Evolutionary conservation across 1,140 invertebrate species (phyloP).

Genomic region (Antheraea pernyi): DNA sequence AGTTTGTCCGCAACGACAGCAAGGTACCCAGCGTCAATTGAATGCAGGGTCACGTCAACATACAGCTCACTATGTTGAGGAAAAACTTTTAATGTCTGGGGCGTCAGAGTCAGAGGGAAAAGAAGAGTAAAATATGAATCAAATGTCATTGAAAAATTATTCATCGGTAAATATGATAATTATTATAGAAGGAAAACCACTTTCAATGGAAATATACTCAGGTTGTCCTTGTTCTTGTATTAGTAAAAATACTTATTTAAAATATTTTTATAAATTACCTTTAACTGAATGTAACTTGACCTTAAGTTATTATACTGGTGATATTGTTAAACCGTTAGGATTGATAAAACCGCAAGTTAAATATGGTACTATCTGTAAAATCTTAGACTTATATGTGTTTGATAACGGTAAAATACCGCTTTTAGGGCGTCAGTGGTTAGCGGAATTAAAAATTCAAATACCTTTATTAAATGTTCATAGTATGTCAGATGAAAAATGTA

Average conservation of each 20-base stretch:
- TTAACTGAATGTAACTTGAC: background rate
- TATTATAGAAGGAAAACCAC: background rate
- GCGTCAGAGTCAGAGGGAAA: background rate
- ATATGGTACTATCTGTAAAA: background rate
- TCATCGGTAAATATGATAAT: conserved; percentile 4
- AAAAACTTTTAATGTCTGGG: no score
- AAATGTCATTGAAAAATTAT: conserved; percentile 10
- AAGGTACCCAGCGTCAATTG: background rate
- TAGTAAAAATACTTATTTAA: conserved; percentile 5
- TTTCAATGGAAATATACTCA: conserved; percentile 3
- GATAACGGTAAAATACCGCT: conserved; percentile 12
- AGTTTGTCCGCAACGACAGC: background rate
- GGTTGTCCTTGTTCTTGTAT: background rate
- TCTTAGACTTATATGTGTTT: conserved; percentile 17
- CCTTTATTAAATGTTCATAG: background rate
- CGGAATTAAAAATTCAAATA: conserved; percentile 10
- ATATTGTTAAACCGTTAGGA: conserved; percentile 5
- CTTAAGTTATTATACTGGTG: conserved; percentile 11
- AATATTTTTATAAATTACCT: conserved; percentile 6
- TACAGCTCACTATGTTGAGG: background rate
- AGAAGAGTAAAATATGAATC: background rate
- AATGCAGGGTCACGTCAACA: background rate
- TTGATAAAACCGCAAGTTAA: background rate
- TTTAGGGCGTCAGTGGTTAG: conserved; percentile 12
- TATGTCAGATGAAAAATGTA: background rate